Conservation (phyloP, 2,888 invertebrate species). For the Ophion slaviceki region DNA sequence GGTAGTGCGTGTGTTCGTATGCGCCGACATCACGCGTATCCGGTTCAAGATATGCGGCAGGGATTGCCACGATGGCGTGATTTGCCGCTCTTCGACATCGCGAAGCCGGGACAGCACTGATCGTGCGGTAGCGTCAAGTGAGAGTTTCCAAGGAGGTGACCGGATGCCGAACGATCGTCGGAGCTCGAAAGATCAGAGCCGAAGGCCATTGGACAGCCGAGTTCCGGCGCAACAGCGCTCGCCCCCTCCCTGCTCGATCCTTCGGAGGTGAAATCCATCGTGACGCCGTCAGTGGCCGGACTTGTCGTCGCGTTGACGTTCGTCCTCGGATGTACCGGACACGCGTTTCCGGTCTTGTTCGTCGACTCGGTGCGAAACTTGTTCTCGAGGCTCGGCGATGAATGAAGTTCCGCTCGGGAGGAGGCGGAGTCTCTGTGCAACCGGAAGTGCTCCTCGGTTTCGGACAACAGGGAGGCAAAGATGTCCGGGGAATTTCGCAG, state of each 20-base stretch:
- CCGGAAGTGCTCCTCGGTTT: constrained; percentile 85
- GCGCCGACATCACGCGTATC: background rate
- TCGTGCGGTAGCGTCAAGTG: constrained; percentile 79
- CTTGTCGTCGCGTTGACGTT: background rate
- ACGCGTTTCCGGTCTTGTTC: background rate
- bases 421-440: constrained; percentile 85
- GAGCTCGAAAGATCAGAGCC: constrained; percentile 35
- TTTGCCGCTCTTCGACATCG: constrained; percentile 80
- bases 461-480: constrained; percentile 85
- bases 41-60: constrained; percentile 81
- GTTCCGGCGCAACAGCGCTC: constrained; percentile 25
- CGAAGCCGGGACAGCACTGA: constrained; percentile 85
- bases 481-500: constrained; percentile 85
- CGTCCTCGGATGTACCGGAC: background rate
- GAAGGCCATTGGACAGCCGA: constrained; percentile 36
- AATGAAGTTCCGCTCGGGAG: constrained; percentile 33
- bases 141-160: constrained; percentile 70
- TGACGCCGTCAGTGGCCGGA: background rate
- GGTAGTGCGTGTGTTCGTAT: background rate
- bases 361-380: constrained; percentile 41
- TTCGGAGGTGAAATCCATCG: constrained; percentile 67
- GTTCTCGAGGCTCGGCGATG: background rate
- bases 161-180: constrained; percentile 64
- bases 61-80: constrained; percentile 83
- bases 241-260: constrained; percentile 63